Conservation (phyloP, 2,797 vertebrate genomes). For the Phataginus tricuspis region DNA sequence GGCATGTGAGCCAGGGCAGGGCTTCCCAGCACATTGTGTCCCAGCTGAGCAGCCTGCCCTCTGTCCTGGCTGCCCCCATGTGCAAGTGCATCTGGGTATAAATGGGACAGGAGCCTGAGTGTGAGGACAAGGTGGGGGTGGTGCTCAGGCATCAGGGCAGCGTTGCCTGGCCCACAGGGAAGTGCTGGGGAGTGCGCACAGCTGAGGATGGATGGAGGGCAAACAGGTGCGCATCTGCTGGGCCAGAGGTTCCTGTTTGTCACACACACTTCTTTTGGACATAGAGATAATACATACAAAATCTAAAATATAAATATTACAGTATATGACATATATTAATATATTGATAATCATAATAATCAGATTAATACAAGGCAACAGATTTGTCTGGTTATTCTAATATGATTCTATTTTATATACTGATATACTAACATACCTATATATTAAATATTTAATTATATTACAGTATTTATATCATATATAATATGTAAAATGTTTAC, state of each 20-base stretch:
- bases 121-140: no score
- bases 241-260: neutral
- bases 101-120: no score
- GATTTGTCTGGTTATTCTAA: neutral
- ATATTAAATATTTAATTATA: neutral
- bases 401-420: neutral
- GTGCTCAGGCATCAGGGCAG: fast-evolving
- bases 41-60: neutral
- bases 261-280: neutral
- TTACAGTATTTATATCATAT: neutral
- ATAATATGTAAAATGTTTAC: neutral
- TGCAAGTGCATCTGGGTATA: neutral
- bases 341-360: neutral
- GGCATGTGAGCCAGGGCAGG: neutral
- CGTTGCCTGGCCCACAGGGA: no score
- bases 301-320: neutral
- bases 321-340: neutral
- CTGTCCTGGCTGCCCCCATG: neutral
- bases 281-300: no score
- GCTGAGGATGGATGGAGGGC: neutral
- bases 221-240: no score
- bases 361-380: neutral
- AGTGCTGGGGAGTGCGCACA: fast-evolving
- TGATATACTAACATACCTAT: neutral
- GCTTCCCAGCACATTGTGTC: neutral